Evolutionary conservation across 1,140 invertebrate genomes (phyloP).

Genomic region (Zaprionus camerounensis): DNA sequence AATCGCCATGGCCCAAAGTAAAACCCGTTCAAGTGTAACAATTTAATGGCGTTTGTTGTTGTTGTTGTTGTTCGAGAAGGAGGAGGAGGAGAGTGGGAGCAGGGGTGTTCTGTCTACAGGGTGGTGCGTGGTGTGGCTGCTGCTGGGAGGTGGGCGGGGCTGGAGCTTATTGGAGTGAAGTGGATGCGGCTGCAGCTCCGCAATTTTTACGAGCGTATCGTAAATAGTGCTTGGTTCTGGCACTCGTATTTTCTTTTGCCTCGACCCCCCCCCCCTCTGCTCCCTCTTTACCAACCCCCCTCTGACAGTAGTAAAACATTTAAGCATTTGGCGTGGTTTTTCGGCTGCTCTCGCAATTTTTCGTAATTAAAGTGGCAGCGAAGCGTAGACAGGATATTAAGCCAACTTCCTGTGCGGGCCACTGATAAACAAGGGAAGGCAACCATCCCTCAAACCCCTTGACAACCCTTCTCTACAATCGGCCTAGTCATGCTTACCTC

Average conservation of each 20-base stretch:
- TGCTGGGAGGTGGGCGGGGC: constrained; percentile 9
- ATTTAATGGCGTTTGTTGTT: constrained; percentile 77
- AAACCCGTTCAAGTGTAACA: constrained; percentile 83
- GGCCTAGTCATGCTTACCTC: constrained; percentile 69
- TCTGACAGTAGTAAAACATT: constrained; percentile 36
- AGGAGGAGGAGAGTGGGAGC: neutral
- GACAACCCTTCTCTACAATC: neutral
- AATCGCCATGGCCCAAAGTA: constrained; percentile 76
- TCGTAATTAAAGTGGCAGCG: constrained; percentile 77
- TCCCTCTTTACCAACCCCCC: neutral
- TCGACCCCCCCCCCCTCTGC: neutral
- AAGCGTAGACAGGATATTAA: constrained; percentile 78
- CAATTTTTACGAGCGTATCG: constrained; percentile 55
- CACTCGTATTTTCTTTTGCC: constrained; percentile 21
- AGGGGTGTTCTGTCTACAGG: neutral
- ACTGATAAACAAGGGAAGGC: constrained; percentile 61
- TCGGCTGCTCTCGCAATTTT: constrained; percentile 56
- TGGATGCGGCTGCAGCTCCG: constrained; percentile 45
- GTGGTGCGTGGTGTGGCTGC: constrained; percentile 5
- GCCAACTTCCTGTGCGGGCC: constrained; percentile 62
- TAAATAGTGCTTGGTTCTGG: constrained; percentile 45
- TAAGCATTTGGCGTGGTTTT: constrained; percentile 49
- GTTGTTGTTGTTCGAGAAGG: constrained; percentile 34
- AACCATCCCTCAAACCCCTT: neutral
- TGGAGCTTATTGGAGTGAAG: constrained; percentile 46